Evolutionary conservation across 2,113 vertebrate genomes (phyloP).

Genomic region (Falcunculus frontatus): DNA sequence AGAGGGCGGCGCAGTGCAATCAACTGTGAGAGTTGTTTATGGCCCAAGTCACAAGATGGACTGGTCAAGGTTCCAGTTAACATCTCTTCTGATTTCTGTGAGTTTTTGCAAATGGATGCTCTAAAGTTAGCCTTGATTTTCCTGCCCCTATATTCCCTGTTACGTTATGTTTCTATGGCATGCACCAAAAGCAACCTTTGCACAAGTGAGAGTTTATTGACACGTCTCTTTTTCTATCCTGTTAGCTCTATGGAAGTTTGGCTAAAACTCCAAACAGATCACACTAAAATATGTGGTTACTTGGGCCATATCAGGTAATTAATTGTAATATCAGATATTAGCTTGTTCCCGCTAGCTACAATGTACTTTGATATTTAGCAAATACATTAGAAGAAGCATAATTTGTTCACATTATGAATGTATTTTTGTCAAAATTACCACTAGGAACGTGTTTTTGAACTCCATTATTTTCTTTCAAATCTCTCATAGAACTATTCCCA

Average conservation of each 20-base stretch:
- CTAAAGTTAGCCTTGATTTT: neutral
- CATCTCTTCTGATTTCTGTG: constrained; percentile 67
- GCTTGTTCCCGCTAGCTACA: neutral
- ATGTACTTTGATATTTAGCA: neutral
- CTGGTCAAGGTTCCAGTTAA: constrained; percentile 59
- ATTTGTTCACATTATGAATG: neutral
- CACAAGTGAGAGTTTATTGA: neutral
- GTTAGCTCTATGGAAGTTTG: neutral
- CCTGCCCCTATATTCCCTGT: neutral
- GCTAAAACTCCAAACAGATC: neutral
- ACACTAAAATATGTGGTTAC: neutral
- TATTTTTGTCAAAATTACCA: neutral
- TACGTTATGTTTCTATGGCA: neutral
- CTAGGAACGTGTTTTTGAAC: neutral
- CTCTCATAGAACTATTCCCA: neutral
- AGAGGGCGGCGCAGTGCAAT: constrained; percentile 56
- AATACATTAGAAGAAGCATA: neutral
- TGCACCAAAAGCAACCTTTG: neutral
- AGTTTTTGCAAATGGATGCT: neutral
- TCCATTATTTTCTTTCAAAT: neutral
- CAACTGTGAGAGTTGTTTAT: constrained; percentile 60
- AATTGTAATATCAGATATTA: neutral
- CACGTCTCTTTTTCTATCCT: neutral
- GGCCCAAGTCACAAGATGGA: constrained; percentile 63
- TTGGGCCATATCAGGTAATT: neutral